phyloP scores from a whole-genome alignment of 2,797 vertebrate species.

The Gymnothorax javanicus region DNA sequence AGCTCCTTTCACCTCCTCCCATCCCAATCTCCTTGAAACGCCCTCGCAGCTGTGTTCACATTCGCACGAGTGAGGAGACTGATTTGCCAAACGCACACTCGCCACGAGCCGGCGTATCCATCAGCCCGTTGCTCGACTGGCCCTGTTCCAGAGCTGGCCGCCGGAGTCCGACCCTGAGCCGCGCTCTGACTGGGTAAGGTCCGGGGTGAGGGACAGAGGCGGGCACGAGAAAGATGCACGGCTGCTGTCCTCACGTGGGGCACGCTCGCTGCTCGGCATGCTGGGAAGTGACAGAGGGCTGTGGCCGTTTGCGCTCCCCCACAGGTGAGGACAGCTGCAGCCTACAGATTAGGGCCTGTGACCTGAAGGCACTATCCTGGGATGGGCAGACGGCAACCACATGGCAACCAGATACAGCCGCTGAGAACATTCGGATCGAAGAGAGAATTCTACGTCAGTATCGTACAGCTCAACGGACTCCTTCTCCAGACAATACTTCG shows the following conservation, averaged over 20 bases:
- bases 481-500: too few relatives aligned
- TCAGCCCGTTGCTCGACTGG: constrained; percentile 35
- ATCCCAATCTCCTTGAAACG: constrained; percentile 49
- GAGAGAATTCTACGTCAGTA: too few relatives aligned
- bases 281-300: background rate
- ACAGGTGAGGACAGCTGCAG: constrained; percentile 28
- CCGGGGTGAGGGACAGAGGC: background rate
- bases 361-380: background rate
- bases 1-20: constrained; percentile 42
- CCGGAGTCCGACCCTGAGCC: background rate
- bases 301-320: background rate
- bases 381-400: background rate
- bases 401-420: background rate
- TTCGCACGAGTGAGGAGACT: constrained; percentile 40
- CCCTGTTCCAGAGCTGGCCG: constrained; percentile 21
- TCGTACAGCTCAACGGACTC: too few relatives aligned
- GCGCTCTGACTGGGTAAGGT: constrained; percentile 17
- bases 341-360: constrained; percentile 27
- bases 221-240: background rate
- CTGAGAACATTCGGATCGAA: too few relatives aligned
- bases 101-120: constrained; percentile 1
- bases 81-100: constrained; percentile 32
- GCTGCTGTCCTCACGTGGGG: background rate
- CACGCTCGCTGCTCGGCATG: background rate
- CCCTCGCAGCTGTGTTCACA: constrained; percentile 39